Conservation (phyloP, 2,113 vertebrate species). For the Petaurus breviceps region DNA sequence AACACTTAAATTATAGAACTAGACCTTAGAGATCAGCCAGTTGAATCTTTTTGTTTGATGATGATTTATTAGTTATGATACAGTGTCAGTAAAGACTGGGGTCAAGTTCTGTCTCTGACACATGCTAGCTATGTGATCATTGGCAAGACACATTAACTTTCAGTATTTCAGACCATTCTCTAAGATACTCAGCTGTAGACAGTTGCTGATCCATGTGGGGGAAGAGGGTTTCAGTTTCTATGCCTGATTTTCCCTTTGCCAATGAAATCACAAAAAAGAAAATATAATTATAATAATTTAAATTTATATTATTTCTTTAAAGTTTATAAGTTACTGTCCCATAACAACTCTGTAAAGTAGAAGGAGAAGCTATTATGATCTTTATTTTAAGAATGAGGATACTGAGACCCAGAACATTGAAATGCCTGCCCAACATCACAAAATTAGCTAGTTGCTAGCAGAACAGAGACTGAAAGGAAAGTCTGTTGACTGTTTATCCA, state of each 20-base stretch:
- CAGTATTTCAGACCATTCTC: neutral
- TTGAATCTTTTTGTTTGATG: neutral
- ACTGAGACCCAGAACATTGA: neutral
- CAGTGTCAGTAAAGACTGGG: neutral
- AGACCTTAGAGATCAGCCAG: neutral
- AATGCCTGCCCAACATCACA: neutral
- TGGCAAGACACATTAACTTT: neutral
- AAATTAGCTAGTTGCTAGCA: neutral
- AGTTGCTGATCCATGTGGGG: neutral
- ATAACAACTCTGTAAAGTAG: neutral
- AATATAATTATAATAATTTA: neutral
- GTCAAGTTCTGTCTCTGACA: neutral
- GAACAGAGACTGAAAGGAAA: neutral
- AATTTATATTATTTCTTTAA: neutral
- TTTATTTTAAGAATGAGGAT: neutral
- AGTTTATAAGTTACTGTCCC: neutral
- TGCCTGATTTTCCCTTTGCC: neutral
- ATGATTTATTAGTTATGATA: neutral
- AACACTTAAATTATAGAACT: neutral
- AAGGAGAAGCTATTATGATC: neutral
- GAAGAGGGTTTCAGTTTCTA: neutral
- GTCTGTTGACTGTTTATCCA: neutral
- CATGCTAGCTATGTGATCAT: neutral
- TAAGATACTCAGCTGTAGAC: neutral
- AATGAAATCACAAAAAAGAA: neutral